Percentiles rank a stretch among this genome's conserved stretches.
Conservation (phyloP, 2,113 vertebrate species). For the Strigops habroptila region DNA sequence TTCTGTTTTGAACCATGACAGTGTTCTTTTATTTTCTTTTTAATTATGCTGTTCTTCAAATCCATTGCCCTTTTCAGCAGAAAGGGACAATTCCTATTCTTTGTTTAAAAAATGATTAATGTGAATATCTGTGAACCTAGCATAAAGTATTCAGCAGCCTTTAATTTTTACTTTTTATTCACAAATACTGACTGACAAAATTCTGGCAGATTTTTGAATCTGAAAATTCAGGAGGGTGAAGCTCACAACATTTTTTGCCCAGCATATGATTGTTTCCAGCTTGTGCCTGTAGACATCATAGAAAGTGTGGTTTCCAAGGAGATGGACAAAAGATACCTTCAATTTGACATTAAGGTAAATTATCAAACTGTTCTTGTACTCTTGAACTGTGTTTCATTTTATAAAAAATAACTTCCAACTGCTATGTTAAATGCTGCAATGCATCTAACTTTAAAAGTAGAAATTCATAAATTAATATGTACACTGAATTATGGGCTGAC, state of each 20-base stretch:
- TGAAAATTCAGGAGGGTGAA: slow-evolving; percentile 99
- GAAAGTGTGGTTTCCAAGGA: slow-evolving; percentile 98
- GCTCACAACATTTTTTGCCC: slow-evolving; percentile 99
- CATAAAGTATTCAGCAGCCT: neutral
- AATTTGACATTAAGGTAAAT: slow-evolving; percentile 98
- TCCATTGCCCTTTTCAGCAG: neutral
- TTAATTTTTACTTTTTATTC: slow-evolving; percentile 24
- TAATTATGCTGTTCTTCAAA: neutral
- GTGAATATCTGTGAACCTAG: neutral
- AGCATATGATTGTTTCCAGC: slow-evolving; percentile 95
- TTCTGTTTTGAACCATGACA: neutral
- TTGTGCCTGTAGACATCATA: slow-evolving; percentile 97
- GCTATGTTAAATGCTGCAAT: neutral
- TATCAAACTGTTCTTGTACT: slow-evolving; percentile 1
- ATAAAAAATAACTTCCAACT: slow-evolving; percentile 1
- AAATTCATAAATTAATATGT: neutral
- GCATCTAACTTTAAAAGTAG: neutral
- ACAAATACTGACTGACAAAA: slow-evolving; percentile 44
- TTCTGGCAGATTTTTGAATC: slow-evolving; percentile 90
- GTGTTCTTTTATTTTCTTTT: neutral
- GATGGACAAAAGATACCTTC: slow-evolving; percentile 97
- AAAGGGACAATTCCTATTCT: neutral
- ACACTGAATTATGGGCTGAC: neutral
- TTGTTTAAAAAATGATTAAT: neutral
- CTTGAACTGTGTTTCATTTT: neutral